Base-by-base conservation (phyloP, 2,888 invertebrate genomes). In the Epinotia ramella region DNA sequence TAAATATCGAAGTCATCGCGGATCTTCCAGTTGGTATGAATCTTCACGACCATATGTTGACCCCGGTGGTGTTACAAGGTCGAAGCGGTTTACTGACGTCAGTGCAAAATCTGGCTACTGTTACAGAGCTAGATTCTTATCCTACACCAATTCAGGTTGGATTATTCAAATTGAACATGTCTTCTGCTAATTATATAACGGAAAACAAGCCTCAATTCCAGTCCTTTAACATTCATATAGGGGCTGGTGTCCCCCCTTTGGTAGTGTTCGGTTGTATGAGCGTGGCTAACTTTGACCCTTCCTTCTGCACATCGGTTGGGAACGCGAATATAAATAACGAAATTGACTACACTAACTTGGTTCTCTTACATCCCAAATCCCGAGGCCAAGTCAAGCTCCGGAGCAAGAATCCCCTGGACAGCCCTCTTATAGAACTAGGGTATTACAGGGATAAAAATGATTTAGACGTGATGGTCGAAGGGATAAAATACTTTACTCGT, bases 21-120 rank as follows among this genome's bases (percentile, higher is more conserved):
- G 84, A 93, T 78, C 87, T 93, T 66, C 93, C 93, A 0, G 93
- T 93, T 2, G 93, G 93, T 0, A 84, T 86, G 80, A 89, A 92
- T 80, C 82, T 93, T 71, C 91, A 91, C 20, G 93, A 93, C 77
- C 93, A 93, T 78, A 82, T 84, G 20, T 73, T 81, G 2, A 78
- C 86, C 0, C 85, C 86, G 1, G 60, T 93, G n/a, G 66, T 86
- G 4, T 84, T 88, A 74, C 83, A 84, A 63, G 92, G 91, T 3
- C 81, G 87, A 80, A 65, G 66, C 57, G 92, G 92, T 7, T 77
- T 84, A 16, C 76, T 82, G 65, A 83, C 81, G 46, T 79, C 80
- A 11, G 60, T 84, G 20, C 82, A 84, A 67, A 83, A 83, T 78
- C 53, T 86, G 20, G 62, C 82, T 1, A 66, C 78, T 0, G 13